Evolutionary conservation across 2,888 invertebrate genomes (phyloP).

Genomic region (Ectobius pallidus): DNA sequence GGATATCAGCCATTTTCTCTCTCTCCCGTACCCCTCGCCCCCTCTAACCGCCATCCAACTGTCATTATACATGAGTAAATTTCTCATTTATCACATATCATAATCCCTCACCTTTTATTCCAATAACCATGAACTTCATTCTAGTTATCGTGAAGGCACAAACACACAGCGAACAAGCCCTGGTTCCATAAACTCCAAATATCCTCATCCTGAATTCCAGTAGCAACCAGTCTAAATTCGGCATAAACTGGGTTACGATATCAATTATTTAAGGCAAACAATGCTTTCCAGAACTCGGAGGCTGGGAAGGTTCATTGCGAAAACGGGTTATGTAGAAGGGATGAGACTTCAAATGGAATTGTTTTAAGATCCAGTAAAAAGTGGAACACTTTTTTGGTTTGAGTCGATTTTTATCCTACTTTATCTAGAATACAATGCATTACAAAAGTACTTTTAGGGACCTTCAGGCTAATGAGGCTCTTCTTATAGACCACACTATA

Average conservation of each 20-base stretch:
- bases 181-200: neutral
- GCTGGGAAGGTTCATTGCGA: too few species aligned
- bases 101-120: neutral
- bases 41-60: neutral
- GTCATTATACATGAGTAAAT: conserved; percentile 26
- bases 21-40: neutral
- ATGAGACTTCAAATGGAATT: too few species aligned
- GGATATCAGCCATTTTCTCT: neutral
- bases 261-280: neutral
- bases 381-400: too few species aligned
- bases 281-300: too few species aligned
- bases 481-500: too few species aligned
- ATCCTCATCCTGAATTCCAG: neutral
- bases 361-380: too few species aligned
- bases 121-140: conserved; percentile 11
- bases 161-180: neutral
- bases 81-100: conserved; percentile 23
- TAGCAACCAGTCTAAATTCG: neutral
- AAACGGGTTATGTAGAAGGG: too few species aligned
- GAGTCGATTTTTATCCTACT: too few species aligned
- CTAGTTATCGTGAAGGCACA: neutral
- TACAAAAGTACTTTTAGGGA: too few species aligned
- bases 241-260: neutral
- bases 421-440: too few species aligned
- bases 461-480: too few species aligned